These are phyloP conservation scores for Drosophila pachea DNA, from an alignment of 1,140 invertebrate genomes.

Conservation along the genomic window DNA sequence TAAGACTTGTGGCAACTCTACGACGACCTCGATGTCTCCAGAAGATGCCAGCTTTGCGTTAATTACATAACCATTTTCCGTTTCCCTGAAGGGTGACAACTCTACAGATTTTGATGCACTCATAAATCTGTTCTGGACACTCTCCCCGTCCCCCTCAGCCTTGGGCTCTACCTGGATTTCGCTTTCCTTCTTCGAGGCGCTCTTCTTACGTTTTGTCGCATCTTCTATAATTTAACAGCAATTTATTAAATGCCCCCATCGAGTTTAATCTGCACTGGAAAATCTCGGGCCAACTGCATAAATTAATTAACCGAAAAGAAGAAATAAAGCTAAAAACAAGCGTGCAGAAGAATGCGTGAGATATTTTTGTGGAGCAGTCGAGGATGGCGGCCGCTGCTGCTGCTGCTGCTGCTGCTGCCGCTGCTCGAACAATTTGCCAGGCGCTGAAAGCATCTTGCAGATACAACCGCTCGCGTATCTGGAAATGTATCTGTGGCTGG, in stretches of 20 bases:
- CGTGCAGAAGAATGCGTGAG: constrained; percentile 51
- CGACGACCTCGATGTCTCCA: too few relatives aligned
- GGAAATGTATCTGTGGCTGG: constrained; percentile 4
- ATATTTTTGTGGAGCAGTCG: constrained; percentile 40
- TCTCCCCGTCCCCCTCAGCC: too few relatives aligned
- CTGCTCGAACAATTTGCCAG: constrained; percentile 42
- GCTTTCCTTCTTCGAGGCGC: background rate
- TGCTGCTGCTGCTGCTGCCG: background rate
- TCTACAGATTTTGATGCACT: background rate
- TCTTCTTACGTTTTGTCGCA: constrained; percentile 18
- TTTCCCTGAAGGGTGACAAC: background rate
- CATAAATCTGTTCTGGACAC: background rate
- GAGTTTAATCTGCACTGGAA: constrained; percentile 63
- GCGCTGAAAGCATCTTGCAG: constrained; percentile 21
- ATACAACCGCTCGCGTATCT: constrained; percentile 29
- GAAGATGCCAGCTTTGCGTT: background rate
- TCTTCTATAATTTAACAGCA: constrained; percentile 65
- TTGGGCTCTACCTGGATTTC: too few relatives aligned
- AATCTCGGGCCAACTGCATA: constrained; percentile 63
- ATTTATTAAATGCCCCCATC: constrained; percentile 69
- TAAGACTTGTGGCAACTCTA: background rate
- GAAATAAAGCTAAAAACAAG: constrained; percentile 19
- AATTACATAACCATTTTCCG: background rate
- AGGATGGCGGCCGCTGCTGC: constrained; percentile 10
- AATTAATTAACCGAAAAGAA: constrained; percentile 57